Base-by-base conservation (phyloP, 2,113 vertebrate genomes). In the Cephalopterus ornatus region DNA sequence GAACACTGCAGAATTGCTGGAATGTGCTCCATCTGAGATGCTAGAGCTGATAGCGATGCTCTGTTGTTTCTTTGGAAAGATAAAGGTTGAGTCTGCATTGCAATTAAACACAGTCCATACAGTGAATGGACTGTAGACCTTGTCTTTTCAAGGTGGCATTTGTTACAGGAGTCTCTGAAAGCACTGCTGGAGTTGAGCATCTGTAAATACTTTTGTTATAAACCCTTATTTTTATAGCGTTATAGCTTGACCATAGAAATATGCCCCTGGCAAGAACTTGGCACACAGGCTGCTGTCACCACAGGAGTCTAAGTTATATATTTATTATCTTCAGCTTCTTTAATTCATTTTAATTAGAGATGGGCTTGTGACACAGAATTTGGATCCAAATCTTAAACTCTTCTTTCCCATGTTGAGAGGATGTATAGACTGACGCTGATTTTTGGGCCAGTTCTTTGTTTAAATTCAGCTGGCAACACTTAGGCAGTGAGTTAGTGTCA, bases 201-300 rank as follows among this genome's bases (percentile, higher is more conserved):
- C 92, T 95, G 61, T 78, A 86, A 96, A 39, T 88, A 78, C 56
- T 95, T 96, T 52, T 71, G 61, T 93, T 21, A 42, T 68, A 91
- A 87, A 75, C 17, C 9, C 28, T 81, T 92, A 58, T 94, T 94
- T 96, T 95, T 90, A 53, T 85, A 81, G 90, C 47, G 39, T 75
- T 86, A 49, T 33, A 66, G 27, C 27, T 63, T 91, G 76, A 84
- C 82, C 32, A 6, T 88, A 90, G 85, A 92, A 70, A 89, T 89
- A 82, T 94, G 59, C 70, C 79, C 32, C 76, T 0, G 0, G 85
- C 72, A 78, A 84, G 85, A 91, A 72, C 47, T 86, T 93, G 86
- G 85, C 76, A 50, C 19, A 17, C 56, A 89, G 70, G 28, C 65
- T 3, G 1, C 65, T 94, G 32, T 92, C 73, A 87, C 52, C 56